Evolutionary conservation across 2,888 invertebrate genomes (phyloP).

Genomic region (Cremastinae sp.): DNA sequence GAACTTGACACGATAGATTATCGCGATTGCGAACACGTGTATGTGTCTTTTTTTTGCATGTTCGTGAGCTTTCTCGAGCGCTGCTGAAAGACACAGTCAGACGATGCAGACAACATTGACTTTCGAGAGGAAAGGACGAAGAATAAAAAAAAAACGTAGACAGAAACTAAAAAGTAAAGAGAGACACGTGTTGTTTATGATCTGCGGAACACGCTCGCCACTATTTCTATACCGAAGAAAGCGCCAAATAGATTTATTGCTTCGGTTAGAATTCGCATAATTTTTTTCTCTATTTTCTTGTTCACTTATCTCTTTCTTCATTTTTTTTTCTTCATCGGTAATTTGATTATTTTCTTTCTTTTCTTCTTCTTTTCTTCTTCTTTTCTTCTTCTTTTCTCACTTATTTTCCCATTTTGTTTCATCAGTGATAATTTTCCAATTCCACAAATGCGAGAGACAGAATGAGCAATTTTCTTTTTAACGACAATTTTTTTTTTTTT

Average conservation of each 20-base stretch:
- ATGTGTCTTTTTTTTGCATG: neutral
- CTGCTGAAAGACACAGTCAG: neutral
- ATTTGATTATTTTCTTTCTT: slow-evolving; percentile 6
- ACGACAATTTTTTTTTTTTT: slow-evolving; percentile 12
- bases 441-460: slow-evolving; percentile 49
- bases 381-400: slow-evolving; percentile 1
- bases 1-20: slow-evolving; percentile 44
- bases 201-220: slow-evolving; percentile 38
- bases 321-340: neutral
- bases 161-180: neutral
- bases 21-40: neutral
- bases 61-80: slow-evolving; percentile 37
- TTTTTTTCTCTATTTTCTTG: slow-evolving; percentile 25
- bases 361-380: neutral
- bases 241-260: slow-evolving; percentile 56
- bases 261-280: slow-evolving; percentile 30
- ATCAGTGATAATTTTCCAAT: slow-evolving; percentile 9
- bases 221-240: slow-evolving; percentile 56
- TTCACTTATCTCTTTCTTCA: neutral
- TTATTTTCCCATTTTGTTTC: slow-evolving; percentile 17
- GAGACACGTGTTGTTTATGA: slow-evolving; percentile 25
- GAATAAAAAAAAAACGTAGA: slow-evolving; percentile 1
- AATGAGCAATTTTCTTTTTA: slow-evolving; percentile 51
- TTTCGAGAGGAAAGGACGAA: slow-evolving; percentile 42
- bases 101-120: slow-evolving; percentile 39